A percentile compares a stretch with the other conserved stretches of the same genome.
Conservation (phyloP, 2,888 invertebrate genomes). For the Sinohyriopsis cumingii region DNA sequence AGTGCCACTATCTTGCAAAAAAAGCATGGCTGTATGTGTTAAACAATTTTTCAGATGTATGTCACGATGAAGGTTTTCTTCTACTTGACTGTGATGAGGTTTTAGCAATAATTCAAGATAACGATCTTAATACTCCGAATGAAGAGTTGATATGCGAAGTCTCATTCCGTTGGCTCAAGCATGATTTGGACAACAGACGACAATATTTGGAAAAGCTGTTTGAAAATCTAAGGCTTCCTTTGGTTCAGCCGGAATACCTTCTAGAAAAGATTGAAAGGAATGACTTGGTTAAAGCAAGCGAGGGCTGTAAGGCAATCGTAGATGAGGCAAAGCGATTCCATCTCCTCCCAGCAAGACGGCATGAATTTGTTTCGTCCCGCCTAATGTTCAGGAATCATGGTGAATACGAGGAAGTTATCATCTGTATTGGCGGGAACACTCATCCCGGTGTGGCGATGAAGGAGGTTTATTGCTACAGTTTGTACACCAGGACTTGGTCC, state of each 20-base stretch:
- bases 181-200: conserved; percentile 74
- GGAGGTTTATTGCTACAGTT: conserved; percentile 41
- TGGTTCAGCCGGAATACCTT: conserved; percentile 52
- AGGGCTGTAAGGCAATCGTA: conserved; percentile 28
- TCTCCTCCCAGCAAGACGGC: conserved; percentile 43
- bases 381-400: conserved; percentile 35
- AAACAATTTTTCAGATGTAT: conserved; percentile 54
- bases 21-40: conserved; percentile 82
- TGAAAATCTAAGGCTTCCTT: conserved; percentile 44
- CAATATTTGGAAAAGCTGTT: conserved; percentile 62
- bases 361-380: conserved; percentile 42
- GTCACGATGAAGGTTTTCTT: conserved; percentile 53
- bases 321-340: conserved; percentile 50
- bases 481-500: conserved; percentile 32
- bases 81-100: conserved; percentile 82
- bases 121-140: conserved; percentile 88
- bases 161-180: conserved; percentile 80
- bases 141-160: conserved; percentile 87
- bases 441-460: conserved; percentile 26
- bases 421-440: conserved; percentile 35
- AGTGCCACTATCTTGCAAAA: conserved; percentile 81
- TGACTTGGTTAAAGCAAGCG: conserved; percentile 17
- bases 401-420: conserved; percentile 40
- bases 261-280: conserved; percentile 26
- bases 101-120: conserved; percentile 82